Conservation (phyloP, 2,888 invertebrate genomes). For the Maniola hyperantus region DNA sequence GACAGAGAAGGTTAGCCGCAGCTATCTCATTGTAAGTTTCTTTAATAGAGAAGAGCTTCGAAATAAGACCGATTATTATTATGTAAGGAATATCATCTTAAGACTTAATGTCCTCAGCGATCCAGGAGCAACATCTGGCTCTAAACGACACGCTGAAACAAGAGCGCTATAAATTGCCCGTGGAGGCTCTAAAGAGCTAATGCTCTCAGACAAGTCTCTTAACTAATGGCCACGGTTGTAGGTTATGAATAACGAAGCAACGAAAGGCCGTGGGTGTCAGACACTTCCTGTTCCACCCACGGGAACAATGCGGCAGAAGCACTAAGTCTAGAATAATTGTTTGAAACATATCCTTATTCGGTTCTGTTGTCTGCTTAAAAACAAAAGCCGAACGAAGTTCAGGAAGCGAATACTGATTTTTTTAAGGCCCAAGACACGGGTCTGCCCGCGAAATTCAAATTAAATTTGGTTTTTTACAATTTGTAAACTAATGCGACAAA, state of each 20-base stretch:
- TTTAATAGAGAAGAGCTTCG: no score
- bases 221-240: constrained; percentile 43
- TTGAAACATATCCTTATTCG: constrained; percentile 5
- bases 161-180: constrained; percentile 39
- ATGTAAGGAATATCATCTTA: no score
- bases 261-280: constrained; percentile 74
- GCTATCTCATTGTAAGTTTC: no score
- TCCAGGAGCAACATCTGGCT: constrained; percentile 22
- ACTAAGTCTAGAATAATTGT: constrained; percentile 30
- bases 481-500: no score
- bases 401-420: background rate
- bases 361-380: background rate
- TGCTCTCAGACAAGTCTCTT: constrained; percentile 41
- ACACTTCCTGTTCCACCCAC: constrained; percentile 78
- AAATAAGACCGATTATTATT: no score
- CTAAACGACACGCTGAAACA: constrained; percentile 31
- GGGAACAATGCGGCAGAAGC: constrained; percentile 39
- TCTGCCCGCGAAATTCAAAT: no score
- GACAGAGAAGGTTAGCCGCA: no score
- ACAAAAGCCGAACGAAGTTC: background rate
- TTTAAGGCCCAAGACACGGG: no score
- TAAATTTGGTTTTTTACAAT: no score
- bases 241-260: constrained; percentile 70
- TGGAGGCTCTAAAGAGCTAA: constrained; percentile 36
- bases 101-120: background rate